Evolutionary conservation across 1,140 invertebrate species (phyloP), one percentile per base, ranked within the genome.

Genomic region (Theocolax elegans): DNA sequence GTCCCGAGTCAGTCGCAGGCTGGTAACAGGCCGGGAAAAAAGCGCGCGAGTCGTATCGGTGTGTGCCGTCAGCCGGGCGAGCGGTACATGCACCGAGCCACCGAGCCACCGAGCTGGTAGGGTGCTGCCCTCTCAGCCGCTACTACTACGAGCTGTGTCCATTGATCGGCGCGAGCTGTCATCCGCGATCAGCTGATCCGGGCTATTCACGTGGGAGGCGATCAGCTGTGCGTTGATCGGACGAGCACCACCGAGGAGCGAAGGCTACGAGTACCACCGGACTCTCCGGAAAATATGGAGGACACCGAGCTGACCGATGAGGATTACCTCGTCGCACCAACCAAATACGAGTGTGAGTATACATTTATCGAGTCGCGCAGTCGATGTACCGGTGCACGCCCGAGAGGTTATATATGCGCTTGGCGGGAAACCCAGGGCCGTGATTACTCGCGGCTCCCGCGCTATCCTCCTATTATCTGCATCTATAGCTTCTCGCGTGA

Each of bases 301-400:
- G 83, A 86, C 83, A 87, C 86, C 64, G 85, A 84, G 46, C 81
- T 90, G 51, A 86, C 79, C 44, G 77, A 87, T 59, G 88, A 89
- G 72, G 88, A 91, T 80, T 86, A 88, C 59, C 66, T 75, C 38
- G 75, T 92, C 71, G 87, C 89, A 2, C 84, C 85, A 15, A 75
- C 85, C 59, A 91, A 92, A 87, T 92, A 92, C 79, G 91, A 92
- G 87, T 92, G 91, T 92, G 87, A 89, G 89, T 87, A 35, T 6
- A 35, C 4, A 35, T 10, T 35, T 35, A 46, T 40, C 7, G 19
- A 10, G 1, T 27, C 27, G 25, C 42, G 51, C 27, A 7, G 42
- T n/a, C 42, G 10, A 3, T n/a, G 42, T n/a, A 15, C 42, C 42
- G 42, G 0, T n/a, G 17, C 19, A n/a, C 3, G 2, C 17, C 8